Conservation (phyloP, 2,888 invertebrate species). For the Iselma pallidipennis region DNA sequence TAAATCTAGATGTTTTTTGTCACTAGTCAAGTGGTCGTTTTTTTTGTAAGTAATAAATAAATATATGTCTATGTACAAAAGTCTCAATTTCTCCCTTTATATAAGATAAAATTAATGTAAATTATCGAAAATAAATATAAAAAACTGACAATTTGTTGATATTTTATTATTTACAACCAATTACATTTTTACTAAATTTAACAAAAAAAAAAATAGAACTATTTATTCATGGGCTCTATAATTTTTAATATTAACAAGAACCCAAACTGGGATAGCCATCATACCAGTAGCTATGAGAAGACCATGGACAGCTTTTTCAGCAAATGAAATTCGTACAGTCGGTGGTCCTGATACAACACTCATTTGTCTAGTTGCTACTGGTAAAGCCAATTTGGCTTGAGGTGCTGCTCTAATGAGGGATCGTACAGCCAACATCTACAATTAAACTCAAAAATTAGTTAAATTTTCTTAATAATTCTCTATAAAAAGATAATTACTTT, state of each 20-base stretch:
- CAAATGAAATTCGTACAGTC: conserved; percentile 40
- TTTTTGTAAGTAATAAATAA: conserved; percentile 10
- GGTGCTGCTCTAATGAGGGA: conserved; percentile 12
- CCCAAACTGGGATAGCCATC: conserved; percentile 47
- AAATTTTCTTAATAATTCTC: conserved; percentile 3
- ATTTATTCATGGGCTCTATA: conserved; percentile 45
- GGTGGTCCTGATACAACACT: conserved; percentile 48
- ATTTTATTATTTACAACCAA: not conserved
- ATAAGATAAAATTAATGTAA: conserved; percentile 3
- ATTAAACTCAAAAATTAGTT: not conserved
- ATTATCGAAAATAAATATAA: not conserved
- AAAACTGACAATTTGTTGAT: not conserved
- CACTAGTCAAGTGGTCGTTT: conserved; percentile 17
- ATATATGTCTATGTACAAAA: conserved; percentile 8
- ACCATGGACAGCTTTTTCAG: conserved; percentile 48
- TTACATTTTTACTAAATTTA: conserved; percentile 8
- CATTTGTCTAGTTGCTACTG: conserved; percentile 35
- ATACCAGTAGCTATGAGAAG: conserved; percentile 39
- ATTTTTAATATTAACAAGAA: conserved; percentile 48
- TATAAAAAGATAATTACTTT: not conserved
- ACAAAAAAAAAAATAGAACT: no score
- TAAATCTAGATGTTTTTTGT: conserved; percentile 5
- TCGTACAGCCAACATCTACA: conserved; percentile 26
- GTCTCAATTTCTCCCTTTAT: conserved; percentile 11
- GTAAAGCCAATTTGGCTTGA: conserved; percentile 14